Percentiles rank a stretch among this genome's conserved stretches.
Conservation (phyloP, 2,113 vertebrate species). For the Edolisoma coerulescens region DNA sequence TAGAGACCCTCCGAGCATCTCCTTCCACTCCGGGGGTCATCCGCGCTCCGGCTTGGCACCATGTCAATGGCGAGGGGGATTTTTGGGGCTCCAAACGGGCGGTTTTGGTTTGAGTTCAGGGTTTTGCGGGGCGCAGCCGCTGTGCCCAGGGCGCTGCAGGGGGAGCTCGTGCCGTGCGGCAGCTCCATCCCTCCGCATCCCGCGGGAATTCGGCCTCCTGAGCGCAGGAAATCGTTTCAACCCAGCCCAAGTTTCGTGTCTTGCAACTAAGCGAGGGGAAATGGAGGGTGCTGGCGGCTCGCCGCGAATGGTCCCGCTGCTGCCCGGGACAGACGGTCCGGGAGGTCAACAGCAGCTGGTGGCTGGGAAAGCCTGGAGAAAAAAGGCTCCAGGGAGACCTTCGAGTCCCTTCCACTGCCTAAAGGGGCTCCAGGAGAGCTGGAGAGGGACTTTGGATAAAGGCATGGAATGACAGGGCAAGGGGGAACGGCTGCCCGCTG, state of each 20-base stretch:
- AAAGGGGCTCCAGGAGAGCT: not conserved
- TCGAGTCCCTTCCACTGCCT: rapidly evolving
- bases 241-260: rapidly evolving
- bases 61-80: rapidly evolving
- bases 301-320: not conserved
- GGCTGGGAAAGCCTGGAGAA: not conserved
- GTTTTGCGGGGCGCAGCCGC: not conserved
- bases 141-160: not conserved
- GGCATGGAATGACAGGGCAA: not conserved
- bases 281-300: rapidly evolving
- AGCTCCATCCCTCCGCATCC: not conserved
- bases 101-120: rapidly evolving
- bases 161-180: constrained; percentile 4
- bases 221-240: rapidly evolving
- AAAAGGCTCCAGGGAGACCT: not conserved
- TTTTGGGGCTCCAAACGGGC: rapidly evolving
- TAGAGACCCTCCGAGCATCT: rapidly evolving
- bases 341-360: rapidly evolving
- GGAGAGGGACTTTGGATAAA: not conserved
- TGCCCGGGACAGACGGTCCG: rapidly evolving
- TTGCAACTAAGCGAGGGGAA: rapidly evolving
- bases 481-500: not conserved
- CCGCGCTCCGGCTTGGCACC: rapidly evolving
- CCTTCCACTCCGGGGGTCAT: rapidly evolving
- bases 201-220: not conserved